Conservation (phyloP, 2,888 invertebrate genomes). For the Agrotis puta region DNA sequence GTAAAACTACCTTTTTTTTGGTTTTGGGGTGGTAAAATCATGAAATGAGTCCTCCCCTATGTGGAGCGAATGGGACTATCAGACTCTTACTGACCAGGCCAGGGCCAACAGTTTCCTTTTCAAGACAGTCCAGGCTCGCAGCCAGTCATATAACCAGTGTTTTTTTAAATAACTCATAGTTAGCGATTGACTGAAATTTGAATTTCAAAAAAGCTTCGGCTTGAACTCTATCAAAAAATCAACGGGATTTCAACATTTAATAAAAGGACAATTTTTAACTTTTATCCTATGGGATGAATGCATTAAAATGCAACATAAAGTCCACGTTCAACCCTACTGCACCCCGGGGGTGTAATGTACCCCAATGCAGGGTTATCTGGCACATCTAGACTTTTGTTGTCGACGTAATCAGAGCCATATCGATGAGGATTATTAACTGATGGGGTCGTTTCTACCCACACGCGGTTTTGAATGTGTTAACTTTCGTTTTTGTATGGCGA, state of each 20-base stretch:
- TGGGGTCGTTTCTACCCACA: constrained; percentile 63
- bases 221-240: no score
- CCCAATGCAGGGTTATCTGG: constrained; percentile 83
- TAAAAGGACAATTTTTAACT: rapidly evolving
- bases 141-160: no score
- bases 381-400: constrained; percentile 85
- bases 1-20: no score
- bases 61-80: no score
- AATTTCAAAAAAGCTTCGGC: no score
- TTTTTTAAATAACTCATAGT: no score
- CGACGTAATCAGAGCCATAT: constrained; percentile 80
- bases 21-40: no score
- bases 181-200: no score
- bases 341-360: constrained; percentile 81
- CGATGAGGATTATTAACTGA: constrained; percentile 72
- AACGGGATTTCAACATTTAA: not conserved
- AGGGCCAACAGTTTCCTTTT: no score
- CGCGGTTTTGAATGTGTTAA: constrained; percentile 47
- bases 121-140: no score
- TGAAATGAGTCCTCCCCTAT: no score
- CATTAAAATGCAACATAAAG: not conserved
- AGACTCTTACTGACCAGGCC: no score
- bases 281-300: not conserved
- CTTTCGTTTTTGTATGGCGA: not conserved
- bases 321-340: constrained; percentile 75